Evolutionary conservation across 1,140 invertebrate species (phyloP).

Genomic region (Mamestra configurata): DNA sequence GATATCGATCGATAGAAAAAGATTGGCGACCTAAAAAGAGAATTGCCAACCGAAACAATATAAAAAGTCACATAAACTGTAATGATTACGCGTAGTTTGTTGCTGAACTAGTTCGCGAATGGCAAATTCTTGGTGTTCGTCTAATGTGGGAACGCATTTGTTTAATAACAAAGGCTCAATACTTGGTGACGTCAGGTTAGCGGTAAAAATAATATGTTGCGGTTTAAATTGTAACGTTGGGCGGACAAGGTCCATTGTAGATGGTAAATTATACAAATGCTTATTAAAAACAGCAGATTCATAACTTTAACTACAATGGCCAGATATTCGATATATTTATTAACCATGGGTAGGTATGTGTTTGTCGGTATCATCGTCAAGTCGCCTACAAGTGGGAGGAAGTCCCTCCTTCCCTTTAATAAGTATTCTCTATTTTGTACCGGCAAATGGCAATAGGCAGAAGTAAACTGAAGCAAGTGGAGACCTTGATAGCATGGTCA

Average conservation of each 20-base stretch:
- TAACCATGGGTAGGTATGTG: no score
- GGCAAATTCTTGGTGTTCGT: slow-evolving; percentile 40
- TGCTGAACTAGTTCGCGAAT: slow-evolving; percentile 25
- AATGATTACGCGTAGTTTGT: slow-evolving; percentile 5
- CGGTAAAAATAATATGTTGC: slow-evolving; percentile 49
- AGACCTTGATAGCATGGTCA: no score
- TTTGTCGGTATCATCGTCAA: no score
- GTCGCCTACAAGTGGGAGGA: no score
- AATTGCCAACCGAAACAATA: neutral
- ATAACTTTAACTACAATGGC: neutral
- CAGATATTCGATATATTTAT: neutral
- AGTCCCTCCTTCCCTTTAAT: no score
- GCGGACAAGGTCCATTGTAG: slow-evolving; percentile 13
- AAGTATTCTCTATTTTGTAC: no score
- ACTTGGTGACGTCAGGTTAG: slow-evolving; percentile 53
- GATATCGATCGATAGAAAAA: slow-evolving; percentile 3
- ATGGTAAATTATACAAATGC: neutral
- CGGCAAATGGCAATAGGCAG: no score
- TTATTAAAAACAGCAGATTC: neutral
- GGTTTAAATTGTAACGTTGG: slow-evolving; percentile 40
- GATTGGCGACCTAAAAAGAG: slow-evolving; percentile 2
- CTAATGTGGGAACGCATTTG: slow-evolving; percentile 56
- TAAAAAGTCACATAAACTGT: neutral
- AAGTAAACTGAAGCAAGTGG: no score
- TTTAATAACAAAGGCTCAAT: slow-evolving; percentile 49